Base-by-base conservation (phyloP, 2,113 vertebrate species). In the Oryzias melastigma region DNA sequence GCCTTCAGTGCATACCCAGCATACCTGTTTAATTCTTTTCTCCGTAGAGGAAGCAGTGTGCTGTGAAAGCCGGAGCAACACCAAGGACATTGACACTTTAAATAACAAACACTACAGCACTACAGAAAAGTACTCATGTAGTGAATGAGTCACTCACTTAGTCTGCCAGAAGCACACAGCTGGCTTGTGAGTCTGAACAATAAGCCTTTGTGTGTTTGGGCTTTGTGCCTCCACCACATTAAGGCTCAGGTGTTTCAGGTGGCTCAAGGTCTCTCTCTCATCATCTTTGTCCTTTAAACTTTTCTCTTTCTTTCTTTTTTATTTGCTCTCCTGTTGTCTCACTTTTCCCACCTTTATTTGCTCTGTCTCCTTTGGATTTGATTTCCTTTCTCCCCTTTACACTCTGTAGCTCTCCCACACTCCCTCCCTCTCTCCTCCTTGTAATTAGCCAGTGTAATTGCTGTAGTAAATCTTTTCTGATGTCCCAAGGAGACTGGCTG, bases 361-460 rank as follows among this genome's bases (percentile, higher is more conserved):
- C 67, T 80, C 71, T 82, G 10, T 12, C 72, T 81, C 51, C 58
- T 75, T 77, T 71, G 80, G 71, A 84, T 85, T 85, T 78, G 78
- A 86, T 87, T 87, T 75, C 61, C 63, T 44, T 12, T 76, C 47
- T 57, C 78, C 72, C 56, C 73, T 73, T 73, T 71, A 68, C 58
- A 78, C 77, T 78, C 66, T 67, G 53, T 71, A 65, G 63, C 68
- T 87, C 80, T 79, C 68, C 46, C 73, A 59, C 59, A 44, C 56
- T 76, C 77, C 56, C 80, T 75, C 78, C 68, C 48, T 77, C 71
- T 84, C 66, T 77, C 77, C 71, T 85, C 81, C 73, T 83, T 86
- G 82, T 91, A 91, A 91, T 92, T 91, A 90, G 89, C 88, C 70
- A 62, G 78, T 90, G 87, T 91, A 92, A 90, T 92, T 91, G 90